Conservation (phyloP, 2,113 vertebrate species). For the Melozone crissalis region DNA sequence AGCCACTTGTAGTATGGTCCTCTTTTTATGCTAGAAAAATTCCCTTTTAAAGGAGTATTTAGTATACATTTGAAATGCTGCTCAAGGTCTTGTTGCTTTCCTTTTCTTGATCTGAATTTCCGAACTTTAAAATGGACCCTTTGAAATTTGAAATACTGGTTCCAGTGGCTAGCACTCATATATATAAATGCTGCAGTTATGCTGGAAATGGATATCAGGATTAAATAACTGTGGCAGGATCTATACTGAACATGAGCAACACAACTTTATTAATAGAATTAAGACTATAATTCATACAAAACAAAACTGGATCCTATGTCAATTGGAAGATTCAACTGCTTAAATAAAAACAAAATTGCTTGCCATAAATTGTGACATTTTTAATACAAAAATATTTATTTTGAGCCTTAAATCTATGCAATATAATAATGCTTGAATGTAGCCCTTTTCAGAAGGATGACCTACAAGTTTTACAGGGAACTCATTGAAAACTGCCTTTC, state of each 20-base stretch:
- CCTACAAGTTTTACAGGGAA: background rate
- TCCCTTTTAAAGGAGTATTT: background rate
- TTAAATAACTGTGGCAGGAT: background rate
- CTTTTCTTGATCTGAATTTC: constrained; percentile 21
- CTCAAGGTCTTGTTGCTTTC: background rate
- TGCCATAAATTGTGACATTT: background rate
- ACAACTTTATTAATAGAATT: constrained; percentile 1
- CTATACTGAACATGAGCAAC: background rate
- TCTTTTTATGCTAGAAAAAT: background rate
- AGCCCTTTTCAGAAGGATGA: background rate
- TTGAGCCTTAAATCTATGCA: background rate
- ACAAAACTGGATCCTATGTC: background rate
- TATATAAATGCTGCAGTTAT: background rate
- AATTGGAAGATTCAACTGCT: background rate
- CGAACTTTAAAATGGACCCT: constrained; percentile 23
- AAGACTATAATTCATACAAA: background rate
- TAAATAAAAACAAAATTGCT: background rate
- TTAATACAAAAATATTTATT: background rate
- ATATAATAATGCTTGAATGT: background rate
- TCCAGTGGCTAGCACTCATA: background rate
- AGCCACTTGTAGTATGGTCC: background rate
- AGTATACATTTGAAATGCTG: background rate
- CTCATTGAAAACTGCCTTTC: background rate
- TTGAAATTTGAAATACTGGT: constrained; percentile 4
- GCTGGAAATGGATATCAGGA: background rate